Conservation (phyloP, 2,113 vertebrate genomes). For the Gymnarchus niloticus region DNA sequence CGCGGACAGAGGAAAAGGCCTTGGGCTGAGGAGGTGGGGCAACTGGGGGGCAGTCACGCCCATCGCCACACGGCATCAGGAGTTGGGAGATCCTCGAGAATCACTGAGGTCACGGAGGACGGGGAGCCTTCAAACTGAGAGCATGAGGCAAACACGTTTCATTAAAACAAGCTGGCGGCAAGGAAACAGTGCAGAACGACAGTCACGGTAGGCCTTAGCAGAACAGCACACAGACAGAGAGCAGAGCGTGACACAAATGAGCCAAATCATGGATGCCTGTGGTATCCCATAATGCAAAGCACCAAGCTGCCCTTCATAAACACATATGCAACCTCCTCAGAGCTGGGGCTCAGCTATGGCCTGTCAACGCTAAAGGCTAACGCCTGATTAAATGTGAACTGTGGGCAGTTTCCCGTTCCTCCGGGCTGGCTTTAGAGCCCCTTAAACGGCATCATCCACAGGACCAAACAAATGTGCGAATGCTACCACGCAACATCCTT, state of each 20-base stretch:
- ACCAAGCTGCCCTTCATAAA: neutral
- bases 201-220: neutral
- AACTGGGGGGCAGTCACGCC: neutral
- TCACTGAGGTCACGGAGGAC: neutral
- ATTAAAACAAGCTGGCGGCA: neutral
- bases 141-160: neutral
- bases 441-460: too few species aligned
- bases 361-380: too few species aligned
- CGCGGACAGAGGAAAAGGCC: neutral
- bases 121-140: neutral
- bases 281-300: constrained; percentile 2
- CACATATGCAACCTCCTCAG: neutral
- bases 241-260: neutral
- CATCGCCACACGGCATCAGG: neutral
- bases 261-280: neutral
- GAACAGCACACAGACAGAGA: neutral
- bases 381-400: neutral
- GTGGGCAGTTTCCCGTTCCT: neutral
- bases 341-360: neutral
- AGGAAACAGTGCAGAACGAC: neutral
- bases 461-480: neutral
- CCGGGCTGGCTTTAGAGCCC: neutral
- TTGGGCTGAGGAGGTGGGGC: neutral
- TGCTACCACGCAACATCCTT: neutral
- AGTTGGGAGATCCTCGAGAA: neutral